Base-by-base conservation (phyloP, 2,888 invertebrate species). In the Tipula confusa region DNA sequence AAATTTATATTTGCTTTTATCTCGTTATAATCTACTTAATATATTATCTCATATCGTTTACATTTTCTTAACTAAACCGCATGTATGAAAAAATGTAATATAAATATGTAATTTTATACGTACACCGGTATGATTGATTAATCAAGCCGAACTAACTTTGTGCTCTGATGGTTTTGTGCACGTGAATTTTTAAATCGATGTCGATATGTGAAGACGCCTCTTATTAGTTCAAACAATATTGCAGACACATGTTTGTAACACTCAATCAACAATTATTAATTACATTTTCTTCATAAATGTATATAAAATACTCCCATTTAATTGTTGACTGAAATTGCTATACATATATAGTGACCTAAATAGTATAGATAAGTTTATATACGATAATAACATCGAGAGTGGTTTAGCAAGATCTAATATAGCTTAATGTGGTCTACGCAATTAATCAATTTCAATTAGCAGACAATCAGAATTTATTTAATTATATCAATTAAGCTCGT, bases 391-490 rank as follows among this genome's bases (percentile, higher is more conserved):
- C 7, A 64, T 9, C 64, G 3, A 43, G 15, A 43, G 3, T 43
- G 43, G 15, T 64, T 24, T 64, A 64, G 18, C 64, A n/a, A 24
- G 64, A 64, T 64, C 48, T 64, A 24, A 33, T 33, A 1, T 1
- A 33, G 33, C 11, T 1, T 33, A 1, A 24, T 24, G 24, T 2
- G 64, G 24, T 64, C 24, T 64, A 64, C 64, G 64, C 24, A 64
- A 64, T 64, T 24, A 64, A 64, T 64, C 64, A 64, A 24, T 24
- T 64, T 64, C 64, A 64, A 64, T 64, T 64, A 64, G 64, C 9
- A 64, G 24, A 64, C 64, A 64, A 24, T 64, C 64, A 64, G 64
- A 64, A 64, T 64, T 64, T 64, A 64, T 64, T 64, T 64, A 64
- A 64, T 64, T 64, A 64, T 64, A 24, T 64, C 64, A 64, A 64